Evolutionary conservation across 2,113 vertebrate species (phyloP).

Genomic region (Onychorhynchus coronatus): DNA sequence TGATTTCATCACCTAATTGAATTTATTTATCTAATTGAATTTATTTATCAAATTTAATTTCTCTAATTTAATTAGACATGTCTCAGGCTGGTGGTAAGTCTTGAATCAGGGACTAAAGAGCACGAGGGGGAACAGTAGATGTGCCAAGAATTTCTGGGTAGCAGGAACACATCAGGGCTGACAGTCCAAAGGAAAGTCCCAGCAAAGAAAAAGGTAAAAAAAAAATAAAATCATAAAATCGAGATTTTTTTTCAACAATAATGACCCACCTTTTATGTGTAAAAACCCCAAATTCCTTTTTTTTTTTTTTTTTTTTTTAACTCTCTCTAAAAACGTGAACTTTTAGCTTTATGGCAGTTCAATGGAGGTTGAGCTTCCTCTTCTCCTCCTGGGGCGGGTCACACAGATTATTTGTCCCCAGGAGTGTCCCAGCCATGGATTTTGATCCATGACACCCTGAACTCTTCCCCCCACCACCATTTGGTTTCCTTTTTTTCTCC

Average conservation of each 20-base stretch:
- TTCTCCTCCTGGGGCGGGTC: not conserved
- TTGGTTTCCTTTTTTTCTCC: not conserved
- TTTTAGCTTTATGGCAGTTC: not conserved
- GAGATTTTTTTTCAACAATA: not conserved
- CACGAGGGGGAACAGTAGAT: not conserved
- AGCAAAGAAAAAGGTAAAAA: not conserved
- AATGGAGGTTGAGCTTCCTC: not conserved
- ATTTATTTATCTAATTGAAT: not conserved
- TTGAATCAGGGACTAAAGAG: not conserved
- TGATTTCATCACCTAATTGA: not conserved
- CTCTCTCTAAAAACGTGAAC: fast-evolving
- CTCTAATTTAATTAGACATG: not conserved
- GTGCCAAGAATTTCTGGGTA: not conserved
- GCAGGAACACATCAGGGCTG: not conserved
- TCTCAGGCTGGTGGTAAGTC: not conserved
- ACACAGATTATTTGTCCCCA: not conserved
- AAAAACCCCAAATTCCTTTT: not conserved
- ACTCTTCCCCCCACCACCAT: not conserved
- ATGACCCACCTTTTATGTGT: fast-evolving
- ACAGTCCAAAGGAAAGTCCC: not conserved
- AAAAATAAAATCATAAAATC: not conserved
- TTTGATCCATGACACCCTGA: not conserved
- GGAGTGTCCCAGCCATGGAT: not conserved
- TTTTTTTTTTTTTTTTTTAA: no score
- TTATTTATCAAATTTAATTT: no score